Evolutionary conservation across 2,113 vertebrate genomes (phyloP), one percentile per base, ranked within the genome.

Genomic region (Morone saxatilis): DNA sequence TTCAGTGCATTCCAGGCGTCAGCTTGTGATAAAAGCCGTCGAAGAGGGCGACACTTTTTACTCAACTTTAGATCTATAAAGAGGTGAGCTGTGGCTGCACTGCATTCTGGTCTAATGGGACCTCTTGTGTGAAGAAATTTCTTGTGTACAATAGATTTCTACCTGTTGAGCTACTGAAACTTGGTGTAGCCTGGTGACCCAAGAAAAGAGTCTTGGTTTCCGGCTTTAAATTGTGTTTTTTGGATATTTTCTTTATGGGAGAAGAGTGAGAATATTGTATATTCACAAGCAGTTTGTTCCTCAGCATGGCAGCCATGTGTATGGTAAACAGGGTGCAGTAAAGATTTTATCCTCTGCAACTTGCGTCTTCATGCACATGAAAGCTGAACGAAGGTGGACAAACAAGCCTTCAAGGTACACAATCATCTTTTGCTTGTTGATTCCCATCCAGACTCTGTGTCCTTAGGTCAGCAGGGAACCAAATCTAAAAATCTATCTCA

Each of bases 381-480:
- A 38, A 45, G 25, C 71, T 19, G 50, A 62, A 57, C 12, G 4
- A 60, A 71, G 69, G 65, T 47, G 54, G 68, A 69, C 50, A 80
- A 89, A 78, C 79, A 83, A 60, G 14, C 43, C 68, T 40, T 47
- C 5, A 22, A 51, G 47, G 51, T 20, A 22, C 54, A 63, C 78
- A 75, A 36, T 73, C 72, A 61, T 66, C 78, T 65, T 54, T 56
- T 10, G 72, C 81, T 60, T 74, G 82, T 53, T 72, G 81, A 77
- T 63, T 80, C 45, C 25, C 76, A 31, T 59, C 53, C 62, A 50
- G 7, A 40, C 47, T 50, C 40, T 63, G 20, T 9, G 66, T n/a
- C 76, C n/a, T 25, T 4, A 31, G 81, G 78, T 78, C 88, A 72
- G 1, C 5, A 6, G 19, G 22, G 68, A 81, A 65, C 53, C 61